Conservation (phyloP, 2,113 vertebrate genomes). For the Aptenodytes forsteri region DNA sequence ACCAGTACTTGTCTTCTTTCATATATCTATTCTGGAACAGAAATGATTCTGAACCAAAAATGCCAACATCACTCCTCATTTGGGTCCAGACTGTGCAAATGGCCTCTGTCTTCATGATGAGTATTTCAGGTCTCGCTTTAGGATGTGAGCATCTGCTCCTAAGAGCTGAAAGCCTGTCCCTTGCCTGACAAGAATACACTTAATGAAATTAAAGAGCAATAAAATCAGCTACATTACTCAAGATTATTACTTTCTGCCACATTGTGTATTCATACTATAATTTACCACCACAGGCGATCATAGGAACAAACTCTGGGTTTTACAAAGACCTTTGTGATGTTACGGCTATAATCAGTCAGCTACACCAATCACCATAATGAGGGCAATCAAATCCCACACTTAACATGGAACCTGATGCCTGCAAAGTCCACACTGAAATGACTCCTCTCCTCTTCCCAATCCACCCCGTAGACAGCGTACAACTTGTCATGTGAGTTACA, state of each 20-base stretch:
- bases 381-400: not conserved
- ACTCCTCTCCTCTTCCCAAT: not conserved
- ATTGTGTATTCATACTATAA: conserved; percentile 41
- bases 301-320: not conserved
- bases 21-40: not conserved
- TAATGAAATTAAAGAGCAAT: conserved; percentile 37
- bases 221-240: conserved; percentile 48
- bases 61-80: rapidly evolving
- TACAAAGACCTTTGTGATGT: not conserved
- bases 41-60: not conserved
- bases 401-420: not conserved
- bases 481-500: not conserved
- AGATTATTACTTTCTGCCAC: conserved; percentile 56
- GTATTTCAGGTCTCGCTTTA: not conserved
- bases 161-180: not conserved
- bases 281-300: conserved; percentile 38
- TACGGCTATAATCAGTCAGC: not conserved
- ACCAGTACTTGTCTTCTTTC: not conserved
- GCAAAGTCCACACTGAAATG: not conserved
- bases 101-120: not conserved
- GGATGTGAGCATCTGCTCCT: not conserved
- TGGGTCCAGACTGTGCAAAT: not conserved
- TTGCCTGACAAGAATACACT: not conserved
- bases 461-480: not conserved
- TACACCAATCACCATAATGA: not conserved